Percentiles rank a stretch among this genome's conserved stretches.
These are phyloP conservation scores for Chymomyza fuscimana DNA, from an alignment of 2,888 invertebrate species.

Conservation along the genomic window DNA sequence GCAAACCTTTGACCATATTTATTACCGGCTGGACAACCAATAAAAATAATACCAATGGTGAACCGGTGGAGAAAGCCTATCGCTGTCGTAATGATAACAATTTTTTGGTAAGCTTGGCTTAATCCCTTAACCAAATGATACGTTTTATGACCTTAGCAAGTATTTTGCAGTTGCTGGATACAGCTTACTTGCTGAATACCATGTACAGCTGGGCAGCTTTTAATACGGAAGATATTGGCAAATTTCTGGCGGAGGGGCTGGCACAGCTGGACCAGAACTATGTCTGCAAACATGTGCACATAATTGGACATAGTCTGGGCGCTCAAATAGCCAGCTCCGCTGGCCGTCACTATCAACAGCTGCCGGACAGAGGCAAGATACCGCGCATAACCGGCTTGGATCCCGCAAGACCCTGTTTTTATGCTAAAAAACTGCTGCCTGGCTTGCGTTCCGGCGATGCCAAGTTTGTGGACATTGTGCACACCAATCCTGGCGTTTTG, in stretches of 20 bases:
- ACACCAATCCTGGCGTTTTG: conserved; percentile 68
- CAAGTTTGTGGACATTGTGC: conserved; percentile 73
- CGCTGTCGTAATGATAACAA: conserved; percentile 70
- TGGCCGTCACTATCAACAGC: conserved; percentile 59
- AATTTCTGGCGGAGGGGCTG: conserved; percentile 57
- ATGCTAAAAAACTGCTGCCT: conserved; percentile 60
- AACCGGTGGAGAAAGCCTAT: conserved; percentile 64
- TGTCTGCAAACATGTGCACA: conserved; percentile 61
- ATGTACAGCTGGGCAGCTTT: conserved; percentile 75
- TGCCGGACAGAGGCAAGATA: conserved; percentile 53
- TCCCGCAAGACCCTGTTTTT: conserved; percentile 77
- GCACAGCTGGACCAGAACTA: conserved; percentile 51
- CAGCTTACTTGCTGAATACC: conserved; percentile 64
- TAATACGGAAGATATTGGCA: conserved; percentile 71
- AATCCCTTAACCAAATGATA: not conserved
- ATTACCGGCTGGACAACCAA: conserved; percentile 74
- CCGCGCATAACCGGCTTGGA: conserved; percentile 76
- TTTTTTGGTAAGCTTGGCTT: conserved; percentile 50
- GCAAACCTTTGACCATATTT: conserved; percentile 62
- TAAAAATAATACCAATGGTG: conserved; percentile 51
- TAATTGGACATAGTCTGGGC: conserved; percentile 76
- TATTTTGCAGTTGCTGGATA: conserved; percentile 64
- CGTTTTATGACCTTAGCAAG: not conserved
- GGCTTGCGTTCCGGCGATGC: conserved; percentile 74
- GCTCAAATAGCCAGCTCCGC: conserved; percentile 74